phyloP scores from a whole-genome alignment of 2,113 vertebrate species.

The Pleuronectes platessa region DNA sequence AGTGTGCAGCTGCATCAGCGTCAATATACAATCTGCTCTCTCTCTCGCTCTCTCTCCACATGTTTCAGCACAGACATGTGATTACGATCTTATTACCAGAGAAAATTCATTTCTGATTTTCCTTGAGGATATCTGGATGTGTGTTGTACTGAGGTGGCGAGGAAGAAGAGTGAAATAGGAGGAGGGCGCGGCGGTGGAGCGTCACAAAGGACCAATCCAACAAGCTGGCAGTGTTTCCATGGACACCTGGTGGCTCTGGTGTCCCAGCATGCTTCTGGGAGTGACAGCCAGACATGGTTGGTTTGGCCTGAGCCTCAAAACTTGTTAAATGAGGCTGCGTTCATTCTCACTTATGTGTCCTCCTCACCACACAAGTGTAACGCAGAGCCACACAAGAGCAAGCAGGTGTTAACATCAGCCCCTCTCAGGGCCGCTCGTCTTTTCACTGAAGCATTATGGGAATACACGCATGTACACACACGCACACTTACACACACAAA shows the following conservation, averaged over 20 bases:
- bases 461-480: slow-evolving; percentile 11
- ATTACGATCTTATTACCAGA: slow-evolving; percentile 57
- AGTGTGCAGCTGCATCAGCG: slow-evolving; percentile 57
- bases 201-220: slow-evolving; percentile 74
- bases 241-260: slow-evolving; percentile 72
- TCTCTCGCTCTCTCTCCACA: slow-evolving; percentile 15
- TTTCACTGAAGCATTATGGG: slow-evolving; percentile 15
- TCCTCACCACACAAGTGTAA: neutral
- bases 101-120: slow-evolving; percentile 17
- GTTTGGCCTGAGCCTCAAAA: slow-evolving; percentile 42
- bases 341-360: slow-evolving; percentile 5
- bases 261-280: slow-evolving; percentile 64
- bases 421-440: slow-evolving; percentile 41
- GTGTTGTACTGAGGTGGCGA: slow-evolving; percentile 8
- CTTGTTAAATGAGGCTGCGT: slow-evolving; percentile 21
- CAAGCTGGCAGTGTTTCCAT: slow-evolving; percentile 70
- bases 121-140: slow-evolving; percentile 14
- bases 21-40: slow-evolving; percentile 31
- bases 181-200: slow-evolving; percentile 14
- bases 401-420: slow-evolving; percentile 54
- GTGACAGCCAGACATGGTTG: slow-evolving; percentile 63
- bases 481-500: neutral
- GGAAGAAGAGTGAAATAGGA: slow-evolving; percentile 12
- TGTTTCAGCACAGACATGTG: slow-evolving; percentile 26
- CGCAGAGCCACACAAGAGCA: slow-evolving; percentile 35